These are phyloP conservation scores for Bovichtus variegatus DNA, from an alignment of 2,797 vertebrate species.

Conservation along the genomic window DNA sequence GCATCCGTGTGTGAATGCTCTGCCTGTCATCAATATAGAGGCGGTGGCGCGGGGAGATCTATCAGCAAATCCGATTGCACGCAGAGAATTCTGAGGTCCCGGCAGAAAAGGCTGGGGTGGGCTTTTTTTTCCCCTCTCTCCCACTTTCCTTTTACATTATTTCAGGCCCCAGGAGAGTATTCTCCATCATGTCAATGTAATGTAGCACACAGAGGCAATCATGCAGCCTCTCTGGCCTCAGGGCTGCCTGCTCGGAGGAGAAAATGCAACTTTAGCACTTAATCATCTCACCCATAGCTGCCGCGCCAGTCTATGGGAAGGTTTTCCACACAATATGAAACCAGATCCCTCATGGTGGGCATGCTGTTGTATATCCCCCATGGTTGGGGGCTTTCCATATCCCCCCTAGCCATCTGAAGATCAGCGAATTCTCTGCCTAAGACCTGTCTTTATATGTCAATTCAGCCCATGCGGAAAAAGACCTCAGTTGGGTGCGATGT, in stretches of 20 bases:
- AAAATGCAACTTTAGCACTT: constrained; percentile 83
- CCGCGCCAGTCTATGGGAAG: constrained; percentile 63
- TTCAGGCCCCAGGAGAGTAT: constrained; percentile 83
- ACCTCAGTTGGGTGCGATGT: constrained; percentile 66
- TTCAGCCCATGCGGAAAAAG: constrained; percentile 68
- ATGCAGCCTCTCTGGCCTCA: constrained; percentile 76
- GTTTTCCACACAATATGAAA: constrained; percentile 76
- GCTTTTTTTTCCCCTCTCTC: constrained; percentile 45
- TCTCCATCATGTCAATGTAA: constrained; percentile 85
- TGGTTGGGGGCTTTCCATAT: constrained; percentile 43
- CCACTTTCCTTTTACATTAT: constrained; percentile 84
- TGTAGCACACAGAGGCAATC: constrained; percentile 86
- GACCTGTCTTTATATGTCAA: constrained; percentile 57
- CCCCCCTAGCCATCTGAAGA: constrained; percentile 55
- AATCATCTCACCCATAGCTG: constrained; percentile 79
- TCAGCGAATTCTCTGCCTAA: constrained; percentile 48
- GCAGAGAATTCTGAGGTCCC: constrained; percentile 78
- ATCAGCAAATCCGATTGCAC: constrained; percentile 80
- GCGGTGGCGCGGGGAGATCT: constrained; percentile 74
- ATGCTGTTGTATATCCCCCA: constrained; percentile 53
- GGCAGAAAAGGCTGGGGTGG: constrained; percentile 72
- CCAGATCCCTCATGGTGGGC: constrained; percentile 65
- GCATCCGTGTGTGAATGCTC: constrained; percentile 78
- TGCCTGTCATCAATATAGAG: constrained; percentile 81
- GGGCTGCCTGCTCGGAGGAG: constrained; percentile 75